Evolutionary conservation across 2,113 vertebrate genomes (phyloP), one percentile per base, ranked within the genome.

Genomic region (Rhabdomys dilectus): DNA sequence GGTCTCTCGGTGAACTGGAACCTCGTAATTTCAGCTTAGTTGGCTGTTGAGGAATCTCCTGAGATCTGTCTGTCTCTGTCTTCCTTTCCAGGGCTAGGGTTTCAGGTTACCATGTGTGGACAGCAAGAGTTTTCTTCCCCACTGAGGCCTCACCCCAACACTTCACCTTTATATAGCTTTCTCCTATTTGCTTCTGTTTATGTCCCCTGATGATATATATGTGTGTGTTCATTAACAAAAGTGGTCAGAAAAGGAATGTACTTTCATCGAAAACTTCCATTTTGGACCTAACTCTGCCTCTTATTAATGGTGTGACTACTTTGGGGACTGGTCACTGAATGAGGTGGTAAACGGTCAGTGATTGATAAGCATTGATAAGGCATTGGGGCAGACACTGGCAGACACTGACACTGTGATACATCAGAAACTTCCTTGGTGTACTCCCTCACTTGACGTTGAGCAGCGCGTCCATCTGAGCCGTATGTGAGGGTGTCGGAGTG

Each of bases 211-310:
- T 58, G 64, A 48, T 70, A 31, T 76, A 48, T 70, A 31, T 76
- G 85, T 85, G 2, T 80, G 10, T 88, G 87, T 89, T 91, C 56
- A 45, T 88, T 95, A 91, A 60, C 60, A 66, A n/a, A 89, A 95
- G 15, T 56, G 76, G 19, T 39, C 13, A 95, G 76, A 95, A 76
- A 24, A 94, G 88, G 53, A 86, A 94, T 95, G 77, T 88, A 72
- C 16, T 86, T 17, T 93, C 58, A 91, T 36, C 64, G 48, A 89
- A 82, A 36, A 78, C 64, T 86, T 95, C 45, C 42, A 76, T 92
- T 94, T 39, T 80, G 39, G 75, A 70, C n/a, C 70, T 85, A 68
- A 34, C 60, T 86, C 84, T 96, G 75, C 66, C 42, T 11, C 24
- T 96, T 66, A 31, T 10, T 76, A 42, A 29, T 53, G 48, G 5